Evolutionary conservation across 2,888 invertebrate genomes (phyloP).

Genomic region (Drosophila setosimentum): DNA sequence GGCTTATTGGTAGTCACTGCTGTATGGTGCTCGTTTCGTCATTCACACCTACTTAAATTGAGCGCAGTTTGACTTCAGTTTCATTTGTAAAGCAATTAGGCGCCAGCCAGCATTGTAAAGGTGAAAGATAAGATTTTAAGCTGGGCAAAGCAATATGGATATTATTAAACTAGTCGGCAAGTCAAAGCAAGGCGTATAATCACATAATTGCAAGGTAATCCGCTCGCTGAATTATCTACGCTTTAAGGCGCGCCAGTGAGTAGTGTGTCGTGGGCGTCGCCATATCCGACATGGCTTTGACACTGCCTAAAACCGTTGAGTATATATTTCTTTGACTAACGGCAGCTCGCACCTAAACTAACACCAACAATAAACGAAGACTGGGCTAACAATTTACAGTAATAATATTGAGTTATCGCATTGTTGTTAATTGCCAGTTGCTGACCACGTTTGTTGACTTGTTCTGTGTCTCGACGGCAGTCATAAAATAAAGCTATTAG

Average conservation of each 20-base stretch:
- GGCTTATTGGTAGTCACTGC: constrained; percentile 28
- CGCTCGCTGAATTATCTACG: constrained; percentile 26
- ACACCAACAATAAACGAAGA: constrained; percentile 27
- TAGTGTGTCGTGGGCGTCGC: constrained; percentile 44
- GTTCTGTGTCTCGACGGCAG: constrained; percentile 27
- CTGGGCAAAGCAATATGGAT: constrained; percentile 12
- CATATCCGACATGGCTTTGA: constrained; percentile 14
- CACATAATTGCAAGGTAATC: constrained; percentile 44
- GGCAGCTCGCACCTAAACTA: constrained; percentile 61
- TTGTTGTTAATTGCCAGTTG: constrained; percentile 63
- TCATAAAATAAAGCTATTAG: constrained; percentile 47
- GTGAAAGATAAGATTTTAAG: constrained; percentile 43
- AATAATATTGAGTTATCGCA: constrained; percentile 54
- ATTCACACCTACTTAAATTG: constrained; percentile 60
- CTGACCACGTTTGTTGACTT: constrained; percentile 43
- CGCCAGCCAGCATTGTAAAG: constrained; percentile 12
- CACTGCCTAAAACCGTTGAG: not conserved
- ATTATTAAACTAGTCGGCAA: not conserved
- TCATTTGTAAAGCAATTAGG: constrained; percentile 57
- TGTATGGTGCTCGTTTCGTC: constrained; percentile 23
- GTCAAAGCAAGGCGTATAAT: constrained; percentile 6
- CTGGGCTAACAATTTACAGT: constrained; percentile 14
- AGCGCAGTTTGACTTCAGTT: constrained; percentile 46
- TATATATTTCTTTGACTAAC: constrained; percentile 42
- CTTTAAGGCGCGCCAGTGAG: constrained; percentile 28